A percentile compares a stretch with the other conserved stretches of the same genome.
Evolutionary conservation across 2,888 invertebrate species (phyloP).

Genomic region (Morinoia aosen): DNA sequence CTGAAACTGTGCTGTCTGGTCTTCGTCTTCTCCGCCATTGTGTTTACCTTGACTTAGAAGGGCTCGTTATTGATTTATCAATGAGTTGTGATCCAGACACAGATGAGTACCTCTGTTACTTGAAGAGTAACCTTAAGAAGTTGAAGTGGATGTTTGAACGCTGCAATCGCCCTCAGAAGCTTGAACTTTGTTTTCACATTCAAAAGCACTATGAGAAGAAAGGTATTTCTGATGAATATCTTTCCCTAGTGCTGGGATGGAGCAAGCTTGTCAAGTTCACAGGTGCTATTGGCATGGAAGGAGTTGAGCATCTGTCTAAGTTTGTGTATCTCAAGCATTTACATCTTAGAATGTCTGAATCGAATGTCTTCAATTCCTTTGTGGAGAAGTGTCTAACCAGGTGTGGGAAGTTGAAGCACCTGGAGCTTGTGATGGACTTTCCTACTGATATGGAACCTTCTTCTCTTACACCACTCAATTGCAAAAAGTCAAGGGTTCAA

Average conservation of each 20-base stretch:
- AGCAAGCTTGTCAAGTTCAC: neutral
- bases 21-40: neutral
- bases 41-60: neutral
- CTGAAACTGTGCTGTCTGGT: constrained; percentile 21
- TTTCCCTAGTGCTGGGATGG: neutral
- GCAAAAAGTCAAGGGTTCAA: neutral
- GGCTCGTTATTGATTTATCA: neutral
- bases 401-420: neutral
- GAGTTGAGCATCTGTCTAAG: neutral
- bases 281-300: neutral
- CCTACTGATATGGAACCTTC: neutral
- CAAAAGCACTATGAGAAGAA: neutral
- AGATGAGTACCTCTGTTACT: neutral
- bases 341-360: neutral
- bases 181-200: neutral
- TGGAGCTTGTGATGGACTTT: neutral
- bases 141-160: neutral
- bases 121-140: neutral
- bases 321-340: neutral
- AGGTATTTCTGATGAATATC: neutral
- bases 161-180: neutral
- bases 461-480: neutral
- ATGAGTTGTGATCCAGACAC: neutral
- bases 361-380: neutral
- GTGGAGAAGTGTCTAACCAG: neutral